phyloP scores from a whole-genome alignment of 2,797 vertebrate species.

The Argya squamiceps region DNA sequence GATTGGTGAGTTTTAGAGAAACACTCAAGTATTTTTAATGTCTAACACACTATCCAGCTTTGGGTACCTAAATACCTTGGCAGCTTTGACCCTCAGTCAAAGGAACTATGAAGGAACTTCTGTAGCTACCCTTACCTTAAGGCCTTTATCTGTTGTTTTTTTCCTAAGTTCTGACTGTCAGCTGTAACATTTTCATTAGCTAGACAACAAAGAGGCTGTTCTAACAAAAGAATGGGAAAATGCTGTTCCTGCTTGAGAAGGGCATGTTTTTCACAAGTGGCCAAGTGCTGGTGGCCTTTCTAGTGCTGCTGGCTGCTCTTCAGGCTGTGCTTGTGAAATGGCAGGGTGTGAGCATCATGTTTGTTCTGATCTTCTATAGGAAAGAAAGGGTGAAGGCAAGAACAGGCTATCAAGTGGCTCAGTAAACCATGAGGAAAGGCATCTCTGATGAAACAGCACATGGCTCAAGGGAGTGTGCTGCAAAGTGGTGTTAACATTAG shows the following conservation, averaged over 20 bases:
- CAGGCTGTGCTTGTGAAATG: not conserved
- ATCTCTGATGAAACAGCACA: not conserved
- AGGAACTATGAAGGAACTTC: not conserved
- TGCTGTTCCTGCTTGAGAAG: not conserved
- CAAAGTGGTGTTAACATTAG: not conserved
- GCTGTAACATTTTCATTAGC: conserved; percentile 5
- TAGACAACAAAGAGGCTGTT: not conserved
- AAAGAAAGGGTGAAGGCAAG: not conserved
- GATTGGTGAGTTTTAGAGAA: not conserved
- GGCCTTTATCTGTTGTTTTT: not conserved
- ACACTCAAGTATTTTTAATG: not conserved
- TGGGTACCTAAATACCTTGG: not conserved
- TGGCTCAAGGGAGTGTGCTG: not conserved
- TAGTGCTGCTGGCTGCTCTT: not conserved
- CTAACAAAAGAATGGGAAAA: not conserved
- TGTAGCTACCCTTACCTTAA: not conserved
- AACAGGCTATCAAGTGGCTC: not conserved
- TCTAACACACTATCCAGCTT: not conserved
- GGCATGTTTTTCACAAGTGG: not conserved
- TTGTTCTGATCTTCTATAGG: not conserved
- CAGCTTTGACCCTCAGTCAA: not conserved
- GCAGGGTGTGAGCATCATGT: not conserved
- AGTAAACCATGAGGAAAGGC: not conserved
- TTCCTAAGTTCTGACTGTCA: not conserved
- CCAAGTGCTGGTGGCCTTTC: not conserved